Base-by-base conservation (phyloP, 2,797 vertebrate species). In the Galaxias olidus region DNA sequence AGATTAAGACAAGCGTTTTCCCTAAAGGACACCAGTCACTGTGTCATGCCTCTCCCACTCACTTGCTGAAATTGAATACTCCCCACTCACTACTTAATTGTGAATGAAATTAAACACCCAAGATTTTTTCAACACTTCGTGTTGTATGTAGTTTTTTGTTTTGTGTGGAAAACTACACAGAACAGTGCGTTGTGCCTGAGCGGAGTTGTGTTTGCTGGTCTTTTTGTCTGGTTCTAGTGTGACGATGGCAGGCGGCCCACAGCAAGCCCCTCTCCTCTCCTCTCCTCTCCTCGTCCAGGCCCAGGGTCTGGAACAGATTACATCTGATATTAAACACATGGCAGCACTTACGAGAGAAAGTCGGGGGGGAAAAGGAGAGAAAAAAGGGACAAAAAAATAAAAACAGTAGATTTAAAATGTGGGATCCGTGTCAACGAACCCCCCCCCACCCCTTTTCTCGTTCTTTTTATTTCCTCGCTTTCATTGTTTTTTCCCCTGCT, bases 271-370 rank as follows among this genome's bases (percentile, higher is more conserved):
- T 82, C 61, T 61, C 79, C 85, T 63, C 80, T 79, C 76, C 75
- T 12, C 77, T 63, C 69, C 61, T 41, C 17, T 20, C 56, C n/a
- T 4, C 15, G 41, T 41, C 57, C 43, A 74, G 71, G 72, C 85
- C 75, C 77, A 74, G 68, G 79, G 88, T 90, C 90, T 92, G 92
- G 91, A 91, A 92, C 86, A 84, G 84, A 92, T 92, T 92, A 92
- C 86, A 88, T 87, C 85, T 92, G 90, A 92, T 91, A 92, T 93
- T 88, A 89, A 93, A 92, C 92, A 93, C 88, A 93, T 93, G 92
- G 92, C 87, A 90, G 87, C 85, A 89, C 90, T 91, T 86, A 80
- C 40, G 13, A 53, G 14, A 15, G 84, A 86, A 80, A 87, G 83
- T 81, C 74, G 62, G 63, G 42, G 53, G 9, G 63, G 10, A 11